Evolutionary conservation across 1,140 invertebrate genomes (phyloP).

Genomic region (Chrysopa pallens): DNA sequence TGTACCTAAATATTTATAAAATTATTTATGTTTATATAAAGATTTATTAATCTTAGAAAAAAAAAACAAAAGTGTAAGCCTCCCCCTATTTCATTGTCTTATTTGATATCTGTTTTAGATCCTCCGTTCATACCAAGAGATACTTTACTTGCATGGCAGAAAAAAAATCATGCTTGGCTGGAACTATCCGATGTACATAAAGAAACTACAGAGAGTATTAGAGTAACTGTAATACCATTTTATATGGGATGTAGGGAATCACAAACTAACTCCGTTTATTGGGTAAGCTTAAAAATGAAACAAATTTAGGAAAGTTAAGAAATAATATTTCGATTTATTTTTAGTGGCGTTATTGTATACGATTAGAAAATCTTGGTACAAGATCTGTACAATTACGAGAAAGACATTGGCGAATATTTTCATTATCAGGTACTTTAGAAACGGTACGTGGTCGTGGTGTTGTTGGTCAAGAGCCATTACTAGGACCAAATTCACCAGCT

Average conservation of each 20-base stretch:
- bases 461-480: constrained; percentile 86
- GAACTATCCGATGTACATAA: constrained; percentile 94
- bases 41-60: constrained; percentile 3
- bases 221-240: constrained; percentile 94
- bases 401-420: constrained; percentile 93
- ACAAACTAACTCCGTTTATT: constrained; percentile 77
- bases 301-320: not conserved
- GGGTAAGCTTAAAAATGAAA: constrained; percentile 47
- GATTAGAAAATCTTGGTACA: constrained; percentile 84
- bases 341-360: constrained; percentile 92
- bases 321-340: constrained; percentile 10
- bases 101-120: constrained; percentile 39
- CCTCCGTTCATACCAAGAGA: constrained; percentile 78
- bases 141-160: constrained; percentile 86
- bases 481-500: constrained; percentile 72
- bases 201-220: constrained; percentile 88
- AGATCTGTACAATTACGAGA: constrained; percentile 81
- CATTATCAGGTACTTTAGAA: constrained; percentile 82
- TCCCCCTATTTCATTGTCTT: not conserved
- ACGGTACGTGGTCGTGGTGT: constrained; percentile 86
- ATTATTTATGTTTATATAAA: not conserved
- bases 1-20: constrained; percentile 3
- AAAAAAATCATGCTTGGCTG: constrained; percentile 94
- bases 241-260: constrained; percentile 88
- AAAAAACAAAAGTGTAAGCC: not conserved